phyloP scores from a whole-genome alignment of 2,113 vertebrate species.

The Micromys minutus region DNA sequence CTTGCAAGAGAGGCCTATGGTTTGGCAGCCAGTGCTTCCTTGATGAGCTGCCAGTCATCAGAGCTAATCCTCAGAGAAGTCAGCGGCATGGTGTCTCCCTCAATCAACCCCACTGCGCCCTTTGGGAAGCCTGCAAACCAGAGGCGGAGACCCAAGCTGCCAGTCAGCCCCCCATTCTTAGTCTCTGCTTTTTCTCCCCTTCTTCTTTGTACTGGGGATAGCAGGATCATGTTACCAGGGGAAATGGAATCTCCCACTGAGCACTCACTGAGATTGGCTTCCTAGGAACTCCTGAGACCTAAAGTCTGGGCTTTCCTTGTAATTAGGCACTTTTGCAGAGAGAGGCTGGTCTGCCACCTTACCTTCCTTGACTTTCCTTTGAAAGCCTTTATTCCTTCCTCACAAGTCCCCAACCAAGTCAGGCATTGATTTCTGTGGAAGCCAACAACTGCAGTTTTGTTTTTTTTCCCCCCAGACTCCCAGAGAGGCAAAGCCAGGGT shows the following conservation, averaged over 20 bases:
- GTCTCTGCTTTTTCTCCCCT: too few relatives aligned
- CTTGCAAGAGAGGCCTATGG: not conserved
- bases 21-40: not conserved
- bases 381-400: not conserved
- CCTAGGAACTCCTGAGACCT: not conserved
- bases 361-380: not conserved
- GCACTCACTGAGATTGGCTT: not conserved
- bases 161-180: not conserved
- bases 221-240: not conserved
- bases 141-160: not conserved
- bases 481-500: conserved; percentile 7
- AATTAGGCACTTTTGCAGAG: not conserved
- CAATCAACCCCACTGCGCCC: not conserved
- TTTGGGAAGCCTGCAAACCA: not conserved
- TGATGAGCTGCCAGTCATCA: not conserved
- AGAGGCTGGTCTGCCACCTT: not conserved
- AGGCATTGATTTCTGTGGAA: not conserved
- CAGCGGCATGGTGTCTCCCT: not conserved
- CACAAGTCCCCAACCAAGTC: not conserved
- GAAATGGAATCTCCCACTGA: not conserved
- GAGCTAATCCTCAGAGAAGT: not conserved
- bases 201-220: not conserved
- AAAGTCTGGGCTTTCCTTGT: not conserved
- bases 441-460: conserved; percentile 35
- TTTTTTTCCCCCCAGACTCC: too few relatives aligned